phyloP scores from a whole-genome alignment of 2,888 invertebrate species.

The Cataglyphis cursor region DNA sequence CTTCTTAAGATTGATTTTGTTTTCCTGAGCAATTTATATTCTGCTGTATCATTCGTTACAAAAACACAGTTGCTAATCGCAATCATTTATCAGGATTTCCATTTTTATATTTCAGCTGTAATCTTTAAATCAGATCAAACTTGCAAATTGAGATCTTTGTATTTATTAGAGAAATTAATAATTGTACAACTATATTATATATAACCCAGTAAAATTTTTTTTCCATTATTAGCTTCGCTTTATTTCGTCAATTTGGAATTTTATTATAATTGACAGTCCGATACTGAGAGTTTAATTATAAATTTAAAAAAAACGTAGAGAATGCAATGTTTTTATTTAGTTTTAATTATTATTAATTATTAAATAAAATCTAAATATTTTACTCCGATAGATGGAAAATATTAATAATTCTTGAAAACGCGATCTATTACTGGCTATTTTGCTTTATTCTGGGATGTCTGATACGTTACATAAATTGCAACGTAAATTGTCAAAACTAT shows the following conservation, averaged over 20 bases:
- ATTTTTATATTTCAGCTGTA: conserved; percentile 39
- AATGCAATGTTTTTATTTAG: neutral
- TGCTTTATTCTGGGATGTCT: neutral
- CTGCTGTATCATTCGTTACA: conserved; percentile 33
- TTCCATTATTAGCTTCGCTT: neutral
- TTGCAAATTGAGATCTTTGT: conserved; percentile 25
- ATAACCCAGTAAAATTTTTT: neutral
- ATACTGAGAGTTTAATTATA: conserved; percentile 4
- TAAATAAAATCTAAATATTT: neutral
- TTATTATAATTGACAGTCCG: neutral
- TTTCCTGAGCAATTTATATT: conserved; percentile 31
- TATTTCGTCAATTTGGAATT: neutral
- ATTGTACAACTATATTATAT: neutral
- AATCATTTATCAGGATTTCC: conserved; percentile 6
- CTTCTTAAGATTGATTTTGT: conserved; percentile 34
- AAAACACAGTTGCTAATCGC: conserved; percentile 49
- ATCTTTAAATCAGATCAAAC: neutral
- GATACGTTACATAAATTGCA: neutral
- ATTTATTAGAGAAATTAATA: conserved; percentile 5
- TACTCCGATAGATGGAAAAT: neutral
- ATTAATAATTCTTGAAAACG: neutral
- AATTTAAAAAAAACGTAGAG: neutral
- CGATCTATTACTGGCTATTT: conserved; percentile 15
- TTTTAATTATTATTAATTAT: neutral
- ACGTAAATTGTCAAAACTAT: conserved; percentile 19